Conservation (phyloP, 1,140 invertebrate species). For the Lordiphosa collinella region DNA sequence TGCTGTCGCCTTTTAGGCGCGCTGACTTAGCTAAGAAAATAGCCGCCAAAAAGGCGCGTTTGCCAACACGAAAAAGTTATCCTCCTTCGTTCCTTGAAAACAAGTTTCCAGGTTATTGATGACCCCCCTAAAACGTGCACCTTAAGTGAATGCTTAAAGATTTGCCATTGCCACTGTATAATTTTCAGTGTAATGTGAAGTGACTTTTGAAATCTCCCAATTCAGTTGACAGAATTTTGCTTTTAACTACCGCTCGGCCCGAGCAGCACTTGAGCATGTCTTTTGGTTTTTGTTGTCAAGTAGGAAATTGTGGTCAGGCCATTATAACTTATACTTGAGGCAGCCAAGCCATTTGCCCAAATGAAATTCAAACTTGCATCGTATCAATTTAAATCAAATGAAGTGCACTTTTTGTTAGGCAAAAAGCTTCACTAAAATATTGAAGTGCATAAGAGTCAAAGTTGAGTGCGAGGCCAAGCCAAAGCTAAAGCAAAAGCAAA, state of each 20-base stretch:
- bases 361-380: slow-evolving; percentile 68
- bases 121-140: slow-evolving; percentile 11
- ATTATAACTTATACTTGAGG: slow-evolving; percentile 65
- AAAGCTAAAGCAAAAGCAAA: slow-evolving; percentile 5
- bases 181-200: slow-evolving; percentile 45
- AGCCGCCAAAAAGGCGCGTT: slow-evolving; percentile 25
- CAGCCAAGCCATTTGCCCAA: slow-evolving; percentile 52
- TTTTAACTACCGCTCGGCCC: slow-evolving; percentile 39
- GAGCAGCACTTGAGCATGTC: slow-evolving; percentile 68
- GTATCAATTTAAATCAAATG: slow-evolving; percentile 76
- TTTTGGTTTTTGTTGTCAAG: slow-evolving; percentile 61
- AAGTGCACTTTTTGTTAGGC: slow-evolving; percentile 60
- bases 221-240: slow-evolving; percentile 63
- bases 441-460: slow-evolving; percentile 24
- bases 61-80: slow-evolving; percentile 6
- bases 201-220: slow-evolving; percentile 35
- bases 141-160: slow-evolving; percentile 35
- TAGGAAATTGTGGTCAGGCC: slow-evolving; percentile 71
- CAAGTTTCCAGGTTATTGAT: slow-evolving; percentile 44
- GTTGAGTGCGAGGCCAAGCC: slow-evolving; percentile 13
- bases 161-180: slow-evolving; percentile 17
- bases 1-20: slow-evolving; percentile 45
- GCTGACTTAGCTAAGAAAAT: slow-evolving; percentile 21
- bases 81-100: slow-evolving; percentile 2
- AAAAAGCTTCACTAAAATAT: slow-evolving; percentile 19